Evolutionary conservation across 2,888 invertebrate genomes (phyloP), one percentile per base, ranked within the genome.

Genomic region (Portevinia maculata): DNA sequence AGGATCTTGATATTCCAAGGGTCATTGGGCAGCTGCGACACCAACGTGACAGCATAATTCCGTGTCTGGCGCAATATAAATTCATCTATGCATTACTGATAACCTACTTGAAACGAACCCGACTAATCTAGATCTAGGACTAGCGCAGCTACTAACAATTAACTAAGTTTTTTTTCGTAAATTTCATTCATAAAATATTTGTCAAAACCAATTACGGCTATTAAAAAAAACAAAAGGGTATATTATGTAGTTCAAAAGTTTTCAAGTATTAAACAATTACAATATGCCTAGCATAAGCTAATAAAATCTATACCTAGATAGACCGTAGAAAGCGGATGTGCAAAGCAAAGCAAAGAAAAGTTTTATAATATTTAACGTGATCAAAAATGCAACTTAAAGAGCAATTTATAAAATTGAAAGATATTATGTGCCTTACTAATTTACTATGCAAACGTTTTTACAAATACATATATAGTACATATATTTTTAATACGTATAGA

Each of bases 41-140:
- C 87, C 98, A 98, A 89, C 93, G 98, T 83, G 97, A 97, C 90
- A 94, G 94, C 88, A 94, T 97, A 91, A 95, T 98, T 79, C 96
- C 97, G 90, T 96, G 96, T 69, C 93, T 97, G 81, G 95, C 96
- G 79, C 97, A 98, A 90, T 98, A 98, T 91, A 94, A 95, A 89
- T 97, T 97, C 90, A 94, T 98, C 55, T 96, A 98, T 89, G 94
- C 95, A 86, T 92, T 97, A 60, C 92, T 98, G 46, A 94, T 97
- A 74, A 95, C 95, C 87, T 97, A 97, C 91, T 92, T 98, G 85
- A 96, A 96, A 88, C 95, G 96, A 88, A 96, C 97, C 48, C 92
- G 97, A 85, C 94, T 98, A 85, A 98, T 98, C 87, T 97, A 91
- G 79, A 65, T n/a, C n/a, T 8, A 24, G 11, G 5, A 17, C 15